Percentiles rank a stretch among this genome's conserved stretches.
Evolutionary conservation across 53 echinoderm and acorn worm species (phyloP).

Genomic region (Mesocentrotus franciscanus): DNA sequence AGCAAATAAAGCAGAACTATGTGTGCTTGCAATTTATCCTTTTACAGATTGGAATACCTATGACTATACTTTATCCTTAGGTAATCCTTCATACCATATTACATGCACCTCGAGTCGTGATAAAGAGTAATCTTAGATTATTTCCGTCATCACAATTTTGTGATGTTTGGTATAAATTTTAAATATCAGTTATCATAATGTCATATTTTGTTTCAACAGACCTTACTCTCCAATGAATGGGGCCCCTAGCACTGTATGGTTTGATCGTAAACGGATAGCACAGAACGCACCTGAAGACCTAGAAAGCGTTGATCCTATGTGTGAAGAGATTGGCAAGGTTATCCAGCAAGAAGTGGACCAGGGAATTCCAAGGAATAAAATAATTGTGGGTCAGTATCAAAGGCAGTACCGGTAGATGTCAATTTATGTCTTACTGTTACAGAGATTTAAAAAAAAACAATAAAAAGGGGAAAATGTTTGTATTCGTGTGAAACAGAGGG

Average conservation of each 20-base stretch:
- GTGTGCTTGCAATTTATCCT: too few relatives aligned
- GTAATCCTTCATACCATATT: too few relatives aligned
- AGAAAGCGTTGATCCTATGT: slow-evolving; percentile 74
- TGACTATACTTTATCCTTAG: too few relatives aligned
- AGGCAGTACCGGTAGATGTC: too few relatives aligned
- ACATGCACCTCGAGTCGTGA: too few relatives aligned
- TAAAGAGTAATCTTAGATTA: background rate
- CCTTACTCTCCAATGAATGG: slow-evolving; percentile 85
- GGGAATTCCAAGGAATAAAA: slow-evolving; percentile 82
- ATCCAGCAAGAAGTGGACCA: slow-evolving; percentile 75
- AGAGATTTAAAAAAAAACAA: too few relatives aligned
- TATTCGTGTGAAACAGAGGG: too few relatives aligned
- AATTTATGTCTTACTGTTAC: too few relatives aligned
- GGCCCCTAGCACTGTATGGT: slow-evolving; percentile 85
- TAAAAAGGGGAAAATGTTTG: too few relatives aligned
- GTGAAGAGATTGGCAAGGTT: slow-evolving; percentile 74
- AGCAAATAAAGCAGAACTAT: too few relatives aligned
- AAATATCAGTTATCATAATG: background rate
- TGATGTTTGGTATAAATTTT: background rate
- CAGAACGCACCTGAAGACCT: slow-evolving; percentile 78
- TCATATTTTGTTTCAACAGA: slow-evolving; percentile 58
- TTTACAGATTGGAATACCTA: too few relatives aligned
- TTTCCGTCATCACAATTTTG: background rate
- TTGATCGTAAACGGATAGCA: slow-evolving; percentile 75
- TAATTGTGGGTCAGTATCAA: slow-evolving; percentile 79